Percentiles rank a stretch among this genome's conserved stretches.
Conservation (phyloP, 2,888 invertebrate species). For the Liopterus haemorrhoidalis region DNA sequence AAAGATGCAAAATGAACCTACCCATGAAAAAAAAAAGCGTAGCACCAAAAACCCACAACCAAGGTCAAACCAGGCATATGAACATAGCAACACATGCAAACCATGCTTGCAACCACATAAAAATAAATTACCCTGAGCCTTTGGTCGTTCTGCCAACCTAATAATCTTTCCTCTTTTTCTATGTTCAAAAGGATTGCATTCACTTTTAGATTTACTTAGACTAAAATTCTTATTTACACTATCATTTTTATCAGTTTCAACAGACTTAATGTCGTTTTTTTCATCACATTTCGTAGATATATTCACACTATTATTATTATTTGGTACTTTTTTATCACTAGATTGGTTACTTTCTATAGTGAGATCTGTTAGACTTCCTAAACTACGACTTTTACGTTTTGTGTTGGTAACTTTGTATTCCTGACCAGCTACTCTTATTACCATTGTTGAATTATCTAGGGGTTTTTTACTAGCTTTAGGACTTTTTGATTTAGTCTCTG, state of each 20-base stretch:
- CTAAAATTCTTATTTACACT: constrained; percentile 33
- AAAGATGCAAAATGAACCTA: no score
- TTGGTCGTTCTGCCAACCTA: constrained; percentile 39
- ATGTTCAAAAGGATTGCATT: constrained; percentile 44
- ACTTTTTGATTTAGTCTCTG: constrained; percentile 36
- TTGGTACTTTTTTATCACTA: neutral
- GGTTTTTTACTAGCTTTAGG: constrained; percentile 36
- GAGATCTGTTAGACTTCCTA: constrained; percentile 44
- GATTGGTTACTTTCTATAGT: constrained; percentile 5
- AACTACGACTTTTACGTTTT: constrained; percentile 42
- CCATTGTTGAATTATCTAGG: constrained; percentile 44
- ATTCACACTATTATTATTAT: constrained; percentile 8
- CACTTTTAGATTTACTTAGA: constrained; percentile 44
- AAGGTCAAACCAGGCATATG: constrained; percentile 21
- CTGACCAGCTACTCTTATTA: constrained; percentile 46
- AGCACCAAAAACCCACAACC: no score
- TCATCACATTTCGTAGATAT: constrained; percentile 14
- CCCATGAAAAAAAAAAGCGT: no score
- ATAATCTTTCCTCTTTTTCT: constrained; percentile 42
- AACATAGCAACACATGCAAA: constrained; percentile 14
- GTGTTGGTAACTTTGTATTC: constrained; percentile 45
- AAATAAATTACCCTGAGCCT: constrained; percentile 37
- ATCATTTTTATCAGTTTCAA: constrained; percentile 10
- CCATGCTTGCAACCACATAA: no score
- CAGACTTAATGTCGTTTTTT: constrained; percentile 6